Evolutionary conservation across 2,888 invertebrate species (phyloP).

Genomic region (Drosophila mercatorum): DNA sequence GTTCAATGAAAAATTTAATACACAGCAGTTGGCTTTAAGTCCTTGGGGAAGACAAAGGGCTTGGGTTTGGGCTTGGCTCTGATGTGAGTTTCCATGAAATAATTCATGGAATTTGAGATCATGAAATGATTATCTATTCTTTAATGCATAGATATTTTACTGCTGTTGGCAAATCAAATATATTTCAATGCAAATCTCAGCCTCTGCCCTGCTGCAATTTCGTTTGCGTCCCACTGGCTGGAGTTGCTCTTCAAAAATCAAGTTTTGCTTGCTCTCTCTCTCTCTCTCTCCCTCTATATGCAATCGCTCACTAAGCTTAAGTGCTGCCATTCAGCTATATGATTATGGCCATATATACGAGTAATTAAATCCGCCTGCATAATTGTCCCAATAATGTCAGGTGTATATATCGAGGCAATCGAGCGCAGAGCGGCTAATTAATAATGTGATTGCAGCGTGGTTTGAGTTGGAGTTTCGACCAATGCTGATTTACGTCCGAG

Average conservation of each 20-base stretch:
- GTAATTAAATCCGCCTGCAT: not conserved
- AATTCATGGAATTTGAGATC: not conserved
- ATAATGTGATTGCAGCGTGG: constrained; percentile 14
- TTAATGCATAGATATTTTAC: no score
- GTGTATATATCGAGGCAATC: not conserved
- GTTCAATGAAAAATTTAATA: not conserved
- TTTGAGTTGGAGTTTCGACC: not conserved
- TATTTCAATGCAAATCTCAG: not conserved
- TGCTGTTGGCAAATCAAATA: not conserved
- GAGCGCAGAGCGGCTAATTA: constrained; percentile 25
- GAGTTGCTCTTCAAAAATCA: not conserved
- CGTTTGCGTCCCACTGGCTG: not conserved
- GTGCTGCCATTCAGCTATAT: not conserved
- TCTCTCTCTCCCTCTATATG: no score
- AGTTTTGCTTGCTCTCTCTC: no score
- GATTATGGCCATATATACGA: constrained; percentile 5
- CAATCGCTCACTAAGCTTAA: no score
- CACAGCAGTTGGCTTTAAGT: not conserved
- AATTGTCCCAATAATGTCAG: not conserved
- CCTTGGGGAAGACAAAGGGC: no score
- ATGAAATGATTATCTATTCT: not conserved
- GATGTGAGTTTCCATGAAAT: not conserved
- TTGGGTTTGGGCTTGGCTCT: no score
- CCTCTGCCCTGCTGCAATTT: not conserved
- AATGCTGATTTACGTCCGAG: constrained; percentile 47